A percentile compares a stretch with the other conserved stretches of the same genome.
Conservation (phyloP, 2,113 vertebrate species). For the Clarias gariepinus region DNA sequence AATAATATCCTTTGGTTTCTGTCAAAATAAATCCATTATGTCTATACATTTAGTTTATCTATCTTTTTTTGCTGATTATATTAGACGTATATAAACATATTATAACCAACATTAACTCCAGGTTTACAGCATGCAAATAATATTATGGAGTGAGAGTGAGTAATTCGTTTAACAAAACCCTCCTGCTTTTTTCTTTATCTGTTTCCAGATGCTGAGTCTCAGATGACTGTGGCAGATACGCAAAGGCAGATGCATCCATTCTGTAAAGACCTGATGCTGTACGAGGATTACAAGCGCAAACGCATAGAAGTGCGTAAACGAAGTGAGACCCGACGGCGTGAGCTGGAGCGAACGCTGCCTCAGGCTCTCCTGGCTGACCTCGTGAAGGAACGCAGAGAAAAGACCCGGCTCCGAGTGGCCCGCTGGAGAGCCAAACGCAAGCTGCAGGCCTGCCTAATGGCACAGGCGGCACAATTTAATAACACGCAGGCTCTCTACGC, state of each 20-base stretch:
- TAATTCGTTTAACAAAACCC: not conserved
- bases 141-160: not conserved
- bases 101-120: not conserved
- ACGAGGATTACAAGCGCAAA: conserved; percentile 71
- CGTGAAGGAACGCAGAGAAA: conserved; percentile 63
- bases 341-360: conserved; percentile 73
- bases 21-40: not conserved
- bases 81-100: not conserved
- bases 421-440: conserved; percentile 65
- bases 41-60: conserved; percentile 14
- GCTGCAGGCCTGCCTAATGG: conserved; percentile 58
- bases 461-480: conserved; percentile 50
- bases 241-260: conserved; percentile 55
- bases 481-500: conserved; percentile 19
- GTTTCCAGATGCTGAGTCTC: conserved; percentile 54
- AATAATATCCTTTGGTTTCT: not conserved
- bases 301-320: conserved; percentile 67
- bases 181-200: not conserved
- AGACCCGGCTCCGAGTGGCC: conserved; percentile 61
- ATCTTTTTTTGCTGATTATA: not conserved
- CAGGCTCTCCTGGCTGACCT: conserved; percentile 73
- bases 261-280: conserved; percentile 68
- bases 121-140: not conserved
- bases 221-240: conserved; percentile 37
- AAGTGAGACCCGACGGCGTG: conserved; percentile 63